phyloP scores from a whole-genome alignment of 2,888 invertebrate species.

The Polyommatus iphigenia region DNA sequence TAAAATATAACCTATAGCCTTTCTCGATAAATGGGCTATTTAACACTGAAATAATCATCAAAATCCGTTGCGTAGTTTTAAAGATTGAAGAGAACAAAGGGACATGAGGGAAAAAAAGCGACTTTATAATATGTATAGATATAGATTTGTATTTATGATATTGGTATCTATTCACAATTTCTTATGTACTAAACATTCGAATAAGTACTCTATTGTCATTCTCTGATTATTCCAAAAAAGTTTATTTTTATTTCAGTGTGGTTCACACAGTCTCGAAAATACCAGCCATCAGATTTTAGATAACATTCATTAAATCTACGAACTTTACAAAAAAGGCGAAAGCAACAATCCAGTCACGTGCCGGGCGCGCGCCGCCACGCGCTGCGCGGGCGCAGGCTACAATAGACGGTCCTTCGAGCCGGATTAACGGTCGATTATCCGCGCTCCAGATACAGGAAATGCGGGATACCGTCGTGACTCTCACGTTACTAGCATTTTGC shows the following conservation, averaged over 20 bases:
- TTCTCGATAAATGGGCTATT: too few relatives aligned
- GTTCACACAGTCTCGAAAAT: conserved; percentile 6
- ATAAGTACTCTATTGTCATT: too few relatives aligned
- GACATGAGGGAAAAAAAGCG: too few relatives aligned
- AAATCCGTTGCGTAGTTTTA: too few relatives aligned
- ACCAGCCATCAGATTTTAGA: conserved; percentile 1
- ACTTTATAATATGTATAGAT: too few relatives aligned
- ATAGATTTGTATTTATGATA: too few relatives aligned
- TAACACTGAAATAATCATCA: too few relatives aligned
- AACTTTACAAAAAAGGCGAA: conserved; percentile 64
- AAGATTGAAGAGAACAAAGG: too few relatives aligned
- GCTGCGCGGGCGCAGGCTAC: conserved; percentile 59
- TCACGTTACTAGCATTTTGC: neutral
- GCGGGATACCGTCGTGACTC: conserved; percentile 37
- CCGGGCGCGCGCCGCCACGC: conserved; percentile 73
- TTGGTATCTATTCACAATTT: too few relatives aligned
- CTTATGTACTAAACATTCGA: too few relatives aligned
- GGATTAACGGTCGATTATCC: conserved; percentile 77
- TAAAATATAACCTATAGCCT: too few relatives aligned
- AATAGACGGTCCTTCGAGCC: conserved; percentile 61
- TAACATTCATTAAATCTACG: neutral
- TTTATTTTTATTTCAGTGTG: neutral
- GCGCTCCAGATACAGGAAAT: conserved; percentile 76
- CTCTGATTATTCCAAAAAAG: neutral
- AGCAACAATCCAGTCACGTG: conserved; percentile 71